These are phyloP conservation scores for Cordilura impudica DNA, from an alignment of 2,888 invertebrate genomes.

Conservation along the genomic window DNA sequence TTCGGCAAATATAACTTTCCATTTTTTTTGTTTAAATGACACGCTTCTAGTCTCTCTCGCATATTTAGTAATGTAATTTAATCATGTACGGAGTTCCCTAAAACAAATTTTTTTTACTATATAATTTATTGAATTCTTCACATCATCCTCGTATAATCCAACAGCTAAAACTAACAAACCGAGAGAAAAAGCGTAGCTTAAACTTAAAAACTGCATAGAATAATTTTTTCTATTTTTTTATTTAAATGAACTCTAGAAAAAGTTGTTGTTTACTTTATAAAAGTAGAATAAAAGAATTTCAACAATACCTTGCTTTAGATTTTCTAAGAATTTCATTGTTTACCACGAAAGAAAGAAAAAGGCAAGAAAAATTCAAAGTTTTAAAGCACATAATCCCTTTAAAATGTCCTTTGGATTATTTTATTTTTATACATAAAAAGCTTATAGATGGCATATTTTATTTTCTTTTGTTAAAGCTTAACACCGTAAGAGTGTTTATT, in stretches of 20 bases:
- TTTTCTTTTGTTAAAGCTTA: neutral
- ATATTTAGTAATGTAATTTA: too few species aligned
- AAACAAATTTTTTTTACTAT: too few species aligned
- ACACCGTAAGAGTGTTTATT: neutral
- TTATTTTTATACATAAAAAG: neutral
- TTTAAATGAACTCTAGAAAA: neutral
- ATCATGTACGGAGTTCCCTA: too few species aligned
- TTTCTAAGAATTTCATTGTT: conserved; percentile 9
- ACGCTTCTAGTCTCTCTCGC: too few species aligned
- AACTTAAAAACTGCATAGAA: too few species aligned
- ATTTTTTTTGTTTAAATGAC: too few species aligned
- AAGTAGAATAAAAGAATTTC: neutral
- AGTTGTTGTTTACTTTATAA: neutral
- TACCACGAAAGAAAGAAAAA: neutral
- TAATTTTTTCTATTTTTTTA: too few species aligned
- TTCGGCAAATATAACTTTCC: too few species aligned
- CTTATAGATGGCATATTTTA: neutral
- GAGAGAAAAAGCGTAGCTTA: neutral
- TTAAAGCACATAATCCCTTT: conserved; percentile 16
- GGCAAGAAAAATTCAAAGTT: neutral
- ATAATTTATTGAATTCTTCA: too few species aligned
- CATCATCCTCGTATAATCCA: neutral
- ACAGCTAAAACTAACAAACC: neutral
- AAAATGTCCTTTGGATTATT: neutral
- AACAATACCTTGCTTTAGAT: conserved; percentile 2